Evolutionary conservation across 2,888 invertebrate species (phyloP).

Genomic region (Polydesmus complanatus): DNA sequence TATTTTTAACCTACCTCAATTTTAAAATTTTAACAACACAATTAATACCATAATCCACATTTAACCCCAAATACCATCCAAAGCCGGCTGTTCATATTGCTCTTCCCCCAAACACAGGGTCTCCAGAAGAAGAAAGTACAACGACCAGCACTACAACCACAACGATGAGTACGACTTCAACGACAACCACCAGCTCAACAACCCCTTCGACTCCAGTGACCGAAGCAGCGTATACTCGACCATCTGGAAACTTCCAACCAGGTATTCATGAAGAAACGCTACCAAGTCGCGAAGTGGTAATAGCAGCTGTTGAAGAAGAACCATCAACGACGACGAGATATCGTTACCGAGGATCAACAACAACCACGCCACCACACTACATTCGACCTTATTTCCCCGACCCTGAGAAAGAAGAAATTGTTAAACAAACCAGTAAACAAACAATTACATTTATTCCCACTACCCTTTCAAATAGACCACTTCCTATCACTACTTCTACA

Average conservation of each 20-base stretch:
- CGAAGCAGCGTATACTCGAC: conserved; percentile 13
- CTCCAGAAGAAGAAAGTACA: not conserved
- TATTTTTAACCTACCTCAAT: too few species aligned
- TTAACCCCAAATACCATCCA: not conserved
- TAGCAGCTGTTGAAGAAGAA: not conserved
- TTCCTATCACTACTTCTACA: conserved; percentile 8
- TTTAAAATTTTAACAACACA: not conserved
- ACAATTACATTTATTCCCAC: not conserved
- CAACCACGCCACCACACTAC: not conserved
- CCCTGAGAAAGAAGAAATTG: not conserved
- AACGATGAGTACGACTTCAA: conserved; percentile 23
- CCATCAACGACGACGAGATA: not conserved
- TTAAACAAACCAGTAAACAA: not conserved
- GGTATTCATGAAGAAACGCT: not conserved
- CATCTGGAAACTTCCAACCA: not conserved
- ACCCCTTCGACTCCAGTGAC: conserved; percentile 15
- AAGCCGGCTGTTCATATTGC: not conserved
- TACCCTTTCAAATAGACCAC: conserved; percentile 1
- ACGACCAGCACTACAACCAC: conserved; percentile 21
- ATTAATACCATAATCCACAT: not conserved
- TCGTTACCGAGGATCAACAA: not conserved
- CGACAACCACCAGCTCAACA: conserved; percentile 20
- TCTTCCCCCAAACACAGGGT: not conserved
- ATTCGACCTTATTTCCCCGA: not conserved
- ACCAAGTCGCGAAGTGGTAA: not conserved